These are phyloP conservation scores for Monopis laevigella DNA, from an alignment of 2,888 invertebrate species.

Conservation along the genomic window DNA sequence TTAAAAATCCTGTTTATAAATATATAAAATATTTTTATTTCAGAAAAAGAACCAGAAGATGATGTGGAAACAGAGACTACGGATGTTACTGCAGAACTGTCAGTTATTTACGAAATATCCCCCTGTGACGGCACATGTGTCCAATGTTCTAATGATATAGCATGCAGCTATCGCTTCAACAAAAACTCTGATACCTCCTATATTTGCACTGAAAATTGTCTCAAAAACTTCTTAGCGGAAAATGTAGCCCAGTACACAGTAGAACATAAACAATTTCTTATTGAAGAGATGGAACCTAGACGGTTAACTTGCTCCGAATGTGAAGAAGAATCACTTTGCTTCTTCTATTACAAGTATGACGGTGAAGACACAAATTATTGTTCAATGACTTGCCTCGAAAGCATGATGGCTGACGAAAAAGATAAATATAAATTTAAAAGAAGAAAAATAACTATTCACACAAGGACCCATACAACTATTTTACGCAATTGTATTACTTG, in stretches of 20 bases:
- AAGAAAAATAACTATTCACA: slow-evolving; percentile 43
- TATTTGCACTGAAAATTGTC: slow-evolving; percentile 60
- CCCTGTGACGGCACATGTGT: slow-evolving; percentile 44
- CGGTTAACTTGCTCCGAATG: slow-evolving; percentile 44
- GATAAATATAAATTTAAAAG: slow-evolving; percentile 65
- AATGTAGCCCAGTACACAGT: slow-evolving; percentile 39
- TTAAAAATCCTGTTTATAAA: no score
- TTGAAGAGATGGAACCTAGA: slow-evolving; percentile 45
- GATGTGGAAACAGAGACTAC: slow-evolving; percentile 59
- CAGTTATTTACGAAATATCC: slow-evolving; percentile 39
- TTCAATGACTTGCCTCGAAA: slow-evolving; percentile 62
- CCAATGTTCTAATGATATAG: slow-evolving; percentile 42
- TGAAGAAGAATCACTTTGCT: slow-evolving; percentile 49
- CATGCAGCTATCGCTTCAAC: slow-evolving; percentile 39
- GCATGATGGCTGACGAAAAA: slow-evolving; percentile 60
- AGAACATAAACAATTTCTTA: slow-evolving; percentile 39
- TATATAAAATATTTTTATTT: no score
- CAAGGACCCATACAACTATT: slow-evolving; percentile 27
- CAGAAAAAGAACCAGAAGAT: slow-evolving; percentile 58
- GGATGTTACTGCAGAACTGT: slow-evolving; percentile 52
- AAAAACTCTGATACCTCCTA: slow-evolving; percentile 36
- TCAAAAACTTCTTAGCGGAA: slow-evolving; percentile 44
- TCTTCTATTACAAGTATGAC: slow-evolving; percentile 53
- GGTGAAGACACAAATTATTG: slow-evolving; percentile 60
- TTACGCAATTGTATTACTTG: slow-evolving; percentile 69